Evolutionary conservation across 2,888 invertebrate species (phyloP), one percentile per base, ranked within the genome.

Genomic region (Rhingia campestris): DNA sequence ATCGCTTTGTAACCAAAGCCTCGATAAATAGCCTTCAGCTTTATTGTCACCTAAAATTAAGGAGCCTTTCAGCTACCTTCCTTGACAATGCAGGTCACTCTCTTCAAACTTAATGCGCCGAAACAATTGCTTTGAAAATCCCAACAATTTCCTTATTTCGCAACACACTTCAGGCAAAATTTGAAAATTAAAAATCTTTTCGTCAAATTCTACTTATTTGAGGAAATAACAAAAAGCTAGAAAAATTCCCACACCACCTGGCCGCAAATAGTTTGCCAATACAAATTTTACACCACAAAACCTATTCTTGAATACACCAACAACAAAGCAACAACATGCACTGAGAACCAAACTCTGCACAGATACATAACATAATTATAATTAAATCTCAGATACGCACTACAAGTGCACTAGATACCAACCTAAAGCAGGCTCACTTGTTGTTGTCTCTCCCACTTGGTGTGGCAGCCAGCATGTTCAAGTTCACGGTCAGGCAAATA

Each of bases 401-500:
- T 37, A 22, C 49, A 30, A 49, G 49, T 49, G 22, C 5, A 5
- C 41, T 6, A 7, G 12, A 14, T 6, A 39, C 59, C 7, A 75
- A 10, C 32, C 58, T 47, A n/a, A n/a, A 6, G 30, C 32, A 33
- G 58, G 43, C 66, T 67, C 39, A 59, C 45, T 43, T 64, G 70
- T 47, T 56, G 70, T 47, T 53, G 35, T 9, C 39, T 66, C 49
- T 56, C n/a, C 10, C 37, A 72, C 45, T 37, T 53, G 53, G 61
- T 33, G 22, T 66, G 58, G 73, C 47, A 14, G 43, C 49, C 66
- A 30, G 35, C 54, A 73, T 58, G 69, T 66, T 70, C 79, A 84
- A 84, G 84, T 79, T 84, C 84, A 84, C 39, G 84, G 84, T 66
- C 58, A 72, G n/a, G n/a, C 10, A 32, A 81, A 69, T 56, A 77